Base-by-base conservation (phyloP, 2,797 vertebrate species). In the Enteromius treurensis region DNA sequence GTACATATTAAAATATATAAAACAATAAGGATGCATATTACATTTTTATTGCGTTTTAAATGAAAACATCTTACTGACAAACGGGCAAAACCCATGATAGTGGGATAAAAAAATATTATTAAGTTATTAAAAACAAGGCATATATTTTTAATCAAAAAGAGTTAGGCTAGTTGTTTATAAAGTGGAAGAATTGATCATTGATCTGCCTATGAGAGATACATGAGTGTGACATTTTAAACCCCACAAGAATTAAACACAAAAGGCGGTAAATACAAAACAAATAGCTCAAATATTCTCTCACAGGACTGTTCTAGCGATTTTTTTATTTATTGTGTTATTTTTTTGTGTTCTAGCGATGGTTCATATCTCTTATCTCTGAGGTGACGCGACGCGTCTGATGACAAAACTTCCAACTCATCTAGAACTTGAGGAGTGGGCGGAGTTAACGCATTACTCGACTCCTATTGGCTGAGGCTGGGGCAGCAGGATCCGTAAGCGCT, bases 311-410 rank as follows among this genome's bases (percentile, higher is more conserved):
- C 40, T 67, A n/a, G 26, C 19, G 62, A 40, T 82, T 42, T 32
- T 26, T 42, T 42, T 9, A 42, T 37, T 37, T 8, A 37, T 42
- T 42, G 7, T 42, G 37, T 40, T 40, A 8, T 40, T 40, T 40
- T 8, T 40, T 37, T 34, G 78, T 80, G 78, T 55, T 79, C 45
- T 64, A 26, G 26, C 19, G 26, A 40, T 81, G 80, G 49, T 64
- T 64, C 60, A 14, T 32, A 65, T 49, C 42, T 70, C 17, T 90
- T 89, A 89, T 93, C 89, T 68, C 37, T 77, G 19, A 69, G 62
- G 40, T 94, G 92, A 94, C 92, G 93, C 93, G 92, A 94, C 92
- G 93, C 93, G 92, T 92, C 88, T 42, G 49, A 65, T 70, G 90
- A 86, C 26, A 85, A 73, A 87, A 68, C 87, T 70, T 89, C 91